Conservation (phyloP, 1,140 invertebrate species). For the Trichoplusia ni region DNA sequence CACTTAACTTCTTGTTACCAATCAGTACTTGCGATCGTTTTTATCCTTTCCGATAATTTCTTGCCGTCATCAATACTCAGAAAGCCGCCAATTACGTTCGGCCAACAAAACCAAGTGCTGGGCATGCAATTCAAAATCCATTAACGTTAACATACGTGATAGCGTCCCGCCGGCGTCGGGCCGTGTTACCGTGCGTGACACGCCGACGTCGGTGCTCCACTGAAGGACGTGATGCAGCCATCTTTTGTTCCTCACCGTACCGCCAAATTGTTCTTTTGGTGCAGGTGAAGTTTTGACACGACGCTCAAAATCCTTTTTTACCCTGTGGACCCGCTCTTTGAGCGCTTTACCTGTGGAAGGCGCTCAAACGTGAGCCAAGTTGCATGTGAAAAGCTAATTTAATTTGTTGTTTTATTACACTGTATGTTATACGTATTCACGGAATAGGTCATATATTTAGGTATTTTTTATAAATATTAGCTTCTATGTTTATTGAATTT, state of each 20-base stretch:
- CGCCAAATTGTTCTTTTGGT: neutral
- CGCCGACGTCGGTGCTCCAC: neutral
- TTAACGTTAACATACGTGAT: constrained; percentile 22
- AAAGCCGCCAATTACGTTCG: neutral
- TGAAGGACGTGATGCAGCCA: neutral
- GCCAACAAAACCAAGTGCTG: constrained; percentile 4
- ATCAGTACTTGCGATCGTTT: no score
- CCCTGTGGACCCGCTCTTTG: no score
- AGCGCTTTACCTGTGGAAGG: no score
- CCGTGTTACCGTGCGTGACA: neutral
- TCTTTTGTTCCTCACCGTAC: constrained; percentile 5
- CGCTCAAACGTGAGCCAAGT: no score
- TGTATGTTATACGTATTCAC: no score
- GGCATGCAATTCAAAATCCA: constrained; percentile 20
- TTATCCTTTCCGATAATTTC: neutral
- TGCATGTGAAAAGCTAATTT: no score
- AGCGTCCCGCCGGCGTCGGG: neutral
- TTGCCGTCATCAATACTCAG: neutral
- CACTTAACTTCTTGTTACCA: no score
- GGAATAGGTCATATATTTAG: no score
- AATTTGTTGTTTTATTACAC: no score
- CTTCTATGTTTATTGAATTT: no score
- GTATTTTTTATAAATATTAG: no score
- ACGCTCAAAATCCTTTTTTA: no score
- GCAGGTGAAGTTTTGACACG: neutral